phyloP scores from a whole-genome alignment of 1,140 invertebrate species.

The Paraescarpia echinospica region DNA sequence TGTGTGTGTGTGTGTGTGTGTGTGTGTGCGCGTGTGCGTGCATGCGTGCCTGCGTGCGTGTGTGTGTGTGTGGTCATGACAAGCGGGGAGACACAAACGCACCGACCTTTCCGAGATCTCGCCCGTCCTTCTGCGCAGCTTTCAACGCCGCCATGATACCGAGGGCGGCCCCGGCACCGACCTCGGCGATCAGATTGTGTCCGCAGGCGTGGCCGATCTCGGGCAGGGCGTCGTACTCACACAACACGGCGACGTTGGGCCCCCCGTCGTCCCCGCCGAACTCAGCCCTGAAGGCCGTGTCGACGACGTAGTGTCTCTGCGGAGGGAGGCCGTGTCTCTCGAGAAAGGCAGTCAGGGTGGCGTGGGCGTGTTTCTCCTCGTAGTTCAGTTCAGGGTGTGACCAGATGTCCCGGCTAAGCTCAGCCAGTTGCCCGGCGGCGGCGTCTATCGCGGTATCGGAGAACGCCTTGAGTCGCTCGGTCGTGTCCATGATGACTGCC shows the following conservation, averaged over 20 bases:
- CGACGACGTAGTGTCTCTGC: conserved; percentile 15
- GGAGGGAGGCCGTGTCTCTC: conserved; percentile 7
- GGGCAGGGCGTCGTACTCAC: conserved; percentile 60
- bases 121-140: conserved; percentile 8
- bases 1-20: too few relatives aligned
- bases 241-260: conserved; percentile 51
- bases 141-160: conserved; percentile 52
- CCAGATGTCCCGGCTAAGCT: conserved; percentile 25
- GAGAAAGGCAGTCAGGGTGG: conserved; percentile 15
- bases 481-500: background rate
- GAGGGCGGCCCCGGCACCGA: conserved; percentile 52
- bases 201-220: conserved; percentile 60
- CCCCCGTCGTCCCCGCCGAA: conserved; percentile 16
- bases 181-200: conserved; percentile 59
- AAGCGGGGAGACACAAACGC: background rate
- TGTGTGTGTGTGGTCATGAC: too few relatives aligned
- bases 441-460: conserved; percentile 13
- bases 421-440: background rate
- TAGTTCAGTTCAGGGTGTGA: conserved; percentile 17
- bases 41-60: too few relatives aligned
- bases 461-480: background rate
- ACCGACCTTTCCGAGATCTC: conserved; percentile 32
- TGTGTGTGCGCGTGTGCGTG: too few relatives aligned
- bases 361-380: conserved; percentile 19
- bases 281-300: conserved; percentile 23